Conservation (phyloP, 1,140 invertebrate species). For the Pantala flavescens region DNA sequence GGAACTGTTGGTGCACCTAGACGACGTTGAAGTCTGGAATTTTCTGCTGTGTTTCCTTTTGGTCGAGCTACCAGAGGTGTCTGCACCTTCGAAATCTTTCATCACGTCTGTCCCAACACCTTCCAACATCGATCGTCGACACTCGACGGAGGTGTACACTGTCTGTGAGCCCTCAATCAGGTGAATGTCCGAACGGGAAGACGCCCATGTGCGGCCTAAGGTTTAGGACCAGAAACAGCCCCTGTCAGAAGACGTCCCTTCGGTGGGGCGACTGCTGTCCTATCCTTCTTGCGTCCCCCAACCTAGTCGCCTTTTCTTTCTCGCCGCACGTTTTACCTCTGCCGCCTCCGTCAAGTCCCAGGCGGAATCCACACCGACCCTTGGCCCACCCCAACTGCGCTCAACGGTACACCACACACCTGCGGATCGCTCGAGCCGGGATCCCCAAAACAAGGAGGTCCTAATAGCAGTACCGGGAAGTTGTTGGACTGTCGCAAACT, state of each 20-base stretch:
- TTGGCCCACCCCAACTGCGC: background rate
- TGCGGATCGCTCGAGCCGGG: background rate
- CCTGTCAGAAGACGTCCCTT: conserved; percentile 87
- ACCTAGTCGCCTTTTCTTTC: background rate
- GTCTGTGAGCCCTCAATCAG: background rate
- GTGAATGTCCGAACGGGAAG: conserved; percentile 3
- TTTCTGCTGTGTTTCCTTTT: too few relatives aligned
- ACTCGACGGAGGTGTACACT: background rate
- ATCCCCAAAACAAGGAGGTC: background rate
- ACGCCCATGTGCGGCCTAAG: conserved; percentile 84
- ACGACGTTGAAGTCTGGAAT: too few relatives aligned
- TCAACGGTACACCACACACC: background rate
- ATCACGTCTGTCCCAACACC: too few relatives aligned
- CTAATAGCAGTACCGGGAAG: background rate
- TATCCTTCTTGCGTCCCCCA: background rate
- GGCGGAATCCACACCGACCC: background rate
- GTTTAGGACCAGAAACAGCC: conserved; percentile 88
- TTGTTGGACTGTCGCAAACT: too few relatives aligned
- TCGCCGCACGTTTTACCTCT: background rate
- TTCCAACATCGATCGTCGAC: too few relatives aligned
- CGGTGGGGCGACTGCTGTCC: conserved; percentile 85
- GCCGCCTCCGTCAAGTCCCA: background rate
- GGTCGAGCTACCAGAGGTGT: too few relatives aligned
- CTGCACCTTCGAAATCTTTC: too few relatives aligned
- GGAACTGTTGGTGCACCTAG: too few relatives aligned